Evolutionary conservation across 2,888 invertebrate species (phyloP), one percentile per base, ranked within the genome.

Genomic region (Amphiduros pacificus): DNA sequence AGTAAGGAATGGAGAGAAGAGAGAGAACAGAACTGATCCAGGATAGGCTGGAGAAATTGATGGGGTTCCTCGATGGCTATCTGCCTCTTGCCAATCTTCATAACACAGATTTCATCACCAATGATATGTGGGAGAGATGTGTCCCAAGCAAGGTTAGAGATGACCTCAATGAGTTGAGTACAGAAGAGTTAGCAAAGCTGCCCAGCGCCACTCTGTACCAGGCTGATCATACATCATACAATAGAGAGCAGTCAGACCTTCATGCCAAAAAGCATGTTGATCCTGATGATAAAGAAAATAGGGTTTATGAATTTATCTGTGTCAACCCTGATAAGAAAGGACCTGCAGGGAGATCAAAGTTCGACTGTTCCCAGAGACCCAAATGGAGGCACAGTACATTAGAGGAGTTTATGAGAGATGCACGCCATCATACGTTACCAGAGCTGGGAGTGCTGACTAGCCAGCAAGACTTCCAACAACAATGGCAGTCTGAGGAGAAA

Each of bases 11-110:
- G n/a, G n/a, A n/a, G n/a, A n/a, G n/a, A n/a, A n/a, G n/a, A n/a
- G n/a, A n/a, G n/a, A n/a, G n/a, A n/a, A n/a, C n/a, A n/a, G n/a
- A n/a, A n/a, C n/a, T n/a, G n/a, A n/a, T n/a, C n/a, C n/a, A n/a
- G n/a, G n/a, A n/a, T n/a, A n/a, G n/a, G n/a, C n/a, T n/a, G n/a
- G n/a, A 17, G 49, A 48, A 48, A 22, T 20, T 48, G n/a, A 14
- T 9, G 24, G 2, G 54, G 0, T 76, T 76, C 55, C 44, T 77
- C 3, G 41, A 61, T 5, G 55, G 65, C n/a, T 74, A 74, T 56
- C 66, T 77, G 17, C 69, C 72, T 0, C 53, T 79, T 32, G 76
- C 74, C 5, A 78, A 79, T 64, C 69, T 73, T 5, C 77, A 78
- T 67, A 70, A 71, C 1, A 69, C 73, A 40, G 74, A 78, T 41